phyloP scores from a whole-genome alignment of 2,113 vertebrate genomes.

The Microcebus tavaratra region DNA sequence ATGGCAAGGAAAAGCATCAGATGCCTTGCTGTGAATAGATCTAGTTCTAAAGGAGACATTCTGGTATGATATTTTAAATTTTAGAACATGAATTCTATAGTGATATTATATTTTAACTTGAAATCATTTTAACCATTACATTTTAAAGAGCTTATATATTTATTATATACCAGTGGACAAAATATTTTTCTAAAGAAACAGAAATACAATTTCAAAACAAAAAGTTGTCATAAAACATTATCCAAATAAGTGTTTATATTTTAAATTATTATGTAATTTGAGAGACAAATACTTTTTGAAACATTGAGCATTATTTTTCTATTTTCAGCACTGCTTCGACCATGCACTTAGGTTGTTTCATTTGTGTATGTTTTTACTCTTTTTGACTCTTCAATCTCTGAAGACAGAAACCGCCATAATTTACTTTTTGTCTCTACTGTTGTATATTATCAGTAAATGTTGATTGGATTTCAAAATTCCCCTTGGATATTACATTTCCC shows the following conservation, averaged over 20 bases:
- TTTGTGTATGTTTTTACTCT: neutral
- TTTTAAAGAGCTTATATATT: neutral
- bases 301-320: neutral
- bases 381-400: neutral
- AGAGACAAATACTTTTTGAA: constrained; percentile 11
- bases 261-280: neutral
- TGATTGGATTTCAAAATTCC: neutral
- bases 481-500: neutral
- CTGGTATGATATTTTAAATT: neutral
- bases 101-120: constrained; percentile 3
- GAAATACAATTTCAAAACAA: neutral
- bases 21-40: neutral
- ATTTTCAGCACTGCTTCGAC: neutral
- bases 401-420: neutral
- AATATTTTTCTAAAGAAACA: constrained; percentile 9
- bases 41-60: neutral
- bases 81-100: neutral
- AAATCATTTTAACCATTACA: neutral
- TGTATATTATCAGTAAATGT: neutral
- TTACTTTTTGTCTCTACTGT: neutral
- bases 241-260: neutral
- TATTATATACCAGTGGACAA: neutral
- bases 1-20: neutral
- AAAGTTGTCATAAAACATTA: neutral
- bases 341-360: neutral